These are phyloP conservation scores for Sphaeridia pumilis DNA, from an alignment of 2,888 invertebrate genomes.

Conservation along the genomic window DNA sequence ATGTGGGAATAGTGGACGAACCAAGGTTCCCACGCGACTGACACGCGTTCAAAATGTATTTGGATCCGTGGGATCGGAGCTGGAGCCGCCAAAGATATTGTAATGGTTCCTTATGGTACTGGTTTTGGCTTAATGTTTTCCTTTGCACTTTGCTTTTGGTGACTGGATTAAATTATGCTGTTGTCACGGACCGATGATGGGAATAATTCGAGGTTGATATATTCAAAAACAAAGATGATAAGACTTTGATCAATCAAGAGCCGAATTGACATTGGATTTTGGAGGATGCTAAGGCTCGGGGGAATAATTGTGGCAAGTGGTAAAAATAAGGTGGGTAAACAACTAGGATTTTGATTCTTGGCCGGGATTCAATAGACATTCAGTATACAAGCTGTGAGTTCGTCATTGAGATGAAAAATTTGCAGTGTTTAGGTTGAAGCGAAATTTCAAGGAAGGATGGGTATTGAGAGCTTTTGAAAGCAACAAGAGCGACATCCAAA, in stretches of 20 bases:
- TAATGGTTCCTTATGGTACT: conserved; percentile 3
- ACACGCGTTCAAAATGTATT: conserved; percentile 35
- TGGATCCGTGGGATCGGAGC: conserved; percentile 10
- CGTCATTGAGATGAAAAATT: too few relatives aligned
- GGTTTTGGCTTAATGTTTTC: neutral
- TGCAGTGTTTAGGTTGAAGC: too few relatives aligned
- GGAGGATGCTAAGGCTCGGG: neutral
- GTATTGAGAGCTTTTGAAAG: too few relatives aligned
- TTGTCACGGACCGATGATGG: neutral
- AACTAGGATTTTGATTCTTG: too few relatives aligned
- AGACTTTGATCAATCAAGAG: conserved; percentile 10
- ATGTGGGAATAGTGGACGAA: conserved; percentile 24
- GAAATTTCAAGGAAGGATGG: too few relatives aligned
- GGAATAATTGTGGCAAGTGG: neutral
- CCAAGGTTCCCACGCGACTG: conserved; percentile 36
- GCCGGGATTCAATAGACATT: too few relatives aligned
- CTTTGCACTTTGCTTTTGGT: too few relatives aligned
- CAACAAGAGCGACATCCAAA: too few relatives aligned
- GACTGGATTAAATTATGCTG: too few relatives aligned
- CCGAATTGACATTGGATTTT: conserved; percentile 7
- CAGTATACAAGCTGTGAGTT: too few relatives aligned
- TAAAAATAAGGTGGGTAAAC: neutral
- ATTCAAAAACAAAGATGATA: conserved; percentile 5
- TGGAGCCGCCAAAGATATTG: too few relatives aligned
- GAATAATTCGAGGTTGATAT: too few relatives aligned